phyloP scores from a whole-genome alignment of 1,140 invertebrate species.

The Diplogasteroides magnus region DNA sequence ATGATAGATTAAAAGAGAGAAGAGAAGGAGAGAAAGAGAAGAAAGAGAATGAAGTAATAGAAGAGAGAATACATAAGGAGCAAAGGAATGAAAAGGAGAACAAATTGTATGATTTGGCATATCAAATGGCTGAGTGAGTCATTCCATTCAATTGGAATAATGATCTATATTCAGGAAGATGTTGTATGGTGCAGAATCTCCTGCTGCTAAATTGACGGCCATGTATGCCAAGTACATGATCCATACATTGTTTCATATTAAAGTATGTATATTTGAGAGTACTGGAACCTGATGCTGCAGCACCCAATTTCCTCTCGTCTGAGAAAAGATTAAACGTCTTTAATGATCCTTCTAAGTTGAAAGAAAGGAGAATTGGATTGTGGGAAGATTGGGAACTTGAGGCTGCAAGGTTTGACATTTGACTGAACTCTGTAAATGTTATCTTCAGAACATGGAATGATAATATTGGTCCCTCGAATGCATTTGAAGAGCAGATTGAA shows the following conservation, averaged over 20 bases:
- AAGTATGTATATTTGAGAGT: neutral
- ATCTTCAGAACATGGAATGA: constrained; percentile 27
- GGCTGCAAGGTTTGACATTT: constrained; percentile 19
- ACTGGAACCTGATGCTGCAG: constrained; percentile 1
- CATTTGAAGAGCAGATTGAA: constrained; percentile 80
- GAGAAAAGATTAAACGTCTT: constrained; percentile 15
- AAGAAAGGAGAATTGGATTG: constrained; percentile 17
- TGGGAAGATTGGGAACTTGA: constrained; percentile 25
- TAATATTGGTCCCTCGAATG: constrained; percentile 67
- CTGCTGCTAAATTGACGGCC: constrained; percentile 4
- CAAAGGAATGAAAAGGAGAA: constrained; percentile 25
- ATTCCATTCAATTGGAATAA: constrained; percentile 7
- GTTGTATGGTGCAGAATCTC: constrained; percentile 19
- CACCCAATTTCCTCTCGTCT: constrained; percentile 5
- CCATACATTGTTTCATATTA: neutral
- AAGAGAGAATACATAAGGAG: constrained; percentile 14
- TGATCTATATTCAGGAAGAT: constrained; percentile 24
- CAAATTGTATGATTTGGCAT: constrained; percentile 25
- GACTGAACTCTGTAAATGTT: constrained; percentile 5
- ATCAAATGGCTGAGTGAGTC: constrained; percentile 18
- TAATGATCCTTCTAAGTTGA: constrained; percentile 1
- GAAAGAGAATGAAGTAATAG: constrained; percentile 13
- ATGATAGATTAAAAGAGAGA: constrained; percentile 21
- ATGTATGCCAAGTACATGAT: neutral
- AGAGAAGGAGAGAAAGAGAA: constrained; percentile 20